Conservation (phyloP, 2,888 invertebrate species). For the Syrista parreyssii region DNA sequence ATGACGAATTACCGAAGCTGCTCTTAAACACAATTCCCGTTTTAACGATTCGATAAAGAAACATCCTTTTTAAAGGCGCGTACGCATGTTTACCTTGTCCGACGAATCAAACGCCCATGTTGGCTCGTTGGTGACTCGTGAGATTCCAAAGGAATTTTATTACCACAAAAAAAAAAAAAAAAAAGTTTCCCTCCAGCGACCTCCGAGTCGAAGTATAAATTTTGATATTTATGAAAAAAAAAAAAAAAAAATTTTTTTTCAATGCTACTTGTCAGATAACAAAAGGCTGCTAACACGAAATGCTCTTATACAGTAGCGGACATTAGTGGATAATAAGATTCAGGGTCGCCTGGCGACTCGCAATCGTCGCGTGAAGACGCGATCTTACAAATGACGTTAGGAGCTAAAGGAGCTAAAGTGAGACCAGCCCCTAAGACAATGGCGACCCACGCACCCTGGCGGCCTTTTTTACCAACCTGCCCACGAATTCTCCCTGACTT, state of each 20-base stretch:
- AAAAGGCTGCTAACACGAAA: background rate
- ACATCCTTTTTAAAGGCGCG: background rate
- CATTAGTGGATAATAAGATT: background rate
- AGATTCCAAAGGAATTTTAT: background rate
- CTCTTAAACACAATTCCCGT: background rate
- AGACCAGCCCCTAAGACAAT: background rate
- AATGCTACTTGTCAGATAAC: background rate
- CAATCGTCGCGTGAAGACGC: slow-evolving; percentile 1
- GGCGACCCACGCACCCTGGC: background rate
- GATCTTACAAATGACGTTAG: slow-evolving; percentile 18
- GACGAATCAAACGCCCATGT: background rate
- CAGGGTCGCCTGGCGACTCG: background rate
- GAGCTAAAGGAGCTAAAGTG: background rate
- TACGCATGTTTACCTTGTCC: background rate
- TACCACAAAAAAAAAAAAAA: background rate
- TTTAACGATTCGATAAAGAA: background rate
- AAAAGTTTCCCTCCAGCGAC: background rate
- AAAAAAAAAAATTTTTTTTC: background rate
- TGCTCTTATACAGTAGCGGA: background rate
- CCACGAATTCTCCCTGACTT: background rate
- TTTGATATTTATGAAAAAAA: background rate
- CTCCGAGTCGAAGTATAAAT: background rate
- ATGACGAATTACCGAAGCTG: background rate
- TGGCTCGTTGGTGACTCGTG: background rate
- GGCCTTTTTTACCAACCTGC: background rate